Conservation (phyloP, 2,888 invertebrate genomes). For the Zootermopsis nevadensis region DNA sequence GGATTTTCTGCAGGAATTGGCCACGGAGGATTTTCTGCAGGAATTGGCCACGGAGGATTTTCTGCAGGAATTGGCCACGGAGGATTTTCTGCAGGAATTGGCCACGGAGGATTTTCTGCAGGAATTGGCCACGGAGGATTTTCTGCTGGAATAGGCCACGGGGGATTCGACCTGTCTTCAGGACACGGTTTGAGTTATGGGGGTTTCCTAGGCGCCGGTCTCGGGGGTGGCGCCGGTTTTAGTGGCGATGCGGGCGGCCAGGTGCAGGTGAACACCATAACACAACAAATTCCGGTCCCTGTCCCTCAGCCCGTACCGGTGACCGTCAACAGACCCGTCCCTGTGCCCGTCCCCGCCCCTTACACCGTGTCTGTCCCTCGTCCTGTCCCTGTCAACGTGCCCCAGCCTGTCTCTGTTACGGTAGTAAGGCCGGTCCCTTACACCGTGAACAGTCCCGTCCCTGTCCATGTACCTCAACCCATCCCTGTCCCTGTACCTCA, state of each 20-base stretch:
- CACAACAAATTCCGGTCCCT: not conserved
- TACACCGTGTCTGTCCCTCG: not conserved
- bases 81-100: too few species aligned
- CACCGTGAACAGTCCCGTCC: not conserved
- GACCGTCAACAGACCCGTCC: constrained; percentile 17
- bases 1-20: too few species aligned
- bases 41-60: too few species aligned
- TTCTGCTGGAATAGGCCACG: too few species aligned
- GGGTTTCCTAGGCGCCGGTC: not conserved
- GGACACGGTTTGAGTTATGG: not conserved
- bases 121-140: too few species aligned
- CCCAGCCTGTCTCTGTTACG: not conserved
- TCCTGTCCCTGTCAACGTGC: not conserved
- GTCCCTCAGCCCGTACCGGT: constrained; percentile 31
- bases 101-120: too few species aligned
- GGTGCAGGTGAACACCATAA: constrained; percentile 13
- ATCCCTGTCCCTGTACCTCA: constrained; percentile 6
- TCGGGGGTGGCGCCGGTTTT: not conserved
- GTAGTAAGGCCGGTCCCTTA: constrained; percentile 6
- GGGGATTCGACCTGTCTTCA: too few species aligned
- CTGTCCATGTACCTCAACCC: constrained; percentile 22
- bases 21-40: too few species aligned
- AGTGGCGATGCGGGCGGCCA: not conserved
- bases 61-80: too few species aligned
- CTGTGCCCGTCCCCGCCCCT: constrained; percentile 20